phyloP scores from a whole-genome alignment of 2,888 invertebrate species.

The Lapara coniferarum region DNA sequence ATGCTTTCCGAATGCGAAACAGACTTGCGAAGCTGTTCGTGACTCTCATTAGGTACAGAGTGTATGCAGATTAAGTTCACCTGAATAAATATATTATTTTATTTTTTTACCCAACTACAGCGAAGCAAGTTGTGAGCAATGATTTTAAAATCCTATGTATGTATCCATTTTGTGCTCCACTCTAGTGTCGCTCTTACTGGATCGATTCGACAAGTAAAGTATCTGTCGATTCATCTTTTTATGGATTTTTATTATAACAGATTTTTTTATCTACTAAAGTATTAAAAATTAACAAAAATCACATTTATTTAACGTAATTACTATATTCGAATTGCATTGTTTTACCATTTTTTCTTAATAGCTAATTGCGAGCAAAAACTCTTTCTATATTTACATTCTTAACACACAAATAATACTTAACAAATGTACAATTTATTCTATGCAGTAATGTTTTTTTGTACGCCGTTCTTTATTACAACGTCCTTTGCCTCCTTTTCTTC shows the following conservation, averaged over 20 bases:
- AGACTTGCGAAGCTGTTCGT: no score
- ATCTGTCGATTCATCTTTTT: no score
- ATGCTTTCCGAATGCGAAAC: background rate
- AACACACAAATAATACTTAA: constrained; percentile 54
- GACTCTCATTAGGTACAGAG: no score
- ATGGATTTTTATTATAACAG: no score
- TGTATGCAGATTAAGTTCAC: background rate
- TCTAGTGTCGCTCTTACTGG: no score
- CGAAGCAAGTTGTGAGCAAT: no score
- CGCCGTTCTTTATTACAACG: constrained; percentile 55
- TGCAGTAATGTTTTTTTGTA: constrained; percentile 63
- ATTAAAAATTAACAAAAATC: background rate
- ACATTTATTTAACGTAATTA: constrained; percentile 14
- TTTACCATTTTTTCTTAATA: constrained; percentile 1
- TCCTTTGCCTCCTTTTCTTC: constrained; percentile 55
- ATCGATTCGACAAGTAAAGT: no score
- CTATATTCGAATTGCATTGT: constrained; percentile 13
- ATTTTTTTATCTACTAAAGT: no score
- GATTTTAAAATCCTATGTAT: no score
- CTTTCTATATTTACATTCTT: constrained; percentile 58
- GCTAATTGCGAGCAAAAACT: background rate
- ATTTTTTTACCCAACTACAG: no score
- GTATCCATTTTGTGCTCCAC: no score
- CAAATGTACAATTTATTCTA: constrained; percentile 45
- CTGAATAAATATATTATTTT: background rate